phyloP scores from a whole-genome alignment of 2,888 invertebrate genomes.

The Pterostichus madidus region DNA sequence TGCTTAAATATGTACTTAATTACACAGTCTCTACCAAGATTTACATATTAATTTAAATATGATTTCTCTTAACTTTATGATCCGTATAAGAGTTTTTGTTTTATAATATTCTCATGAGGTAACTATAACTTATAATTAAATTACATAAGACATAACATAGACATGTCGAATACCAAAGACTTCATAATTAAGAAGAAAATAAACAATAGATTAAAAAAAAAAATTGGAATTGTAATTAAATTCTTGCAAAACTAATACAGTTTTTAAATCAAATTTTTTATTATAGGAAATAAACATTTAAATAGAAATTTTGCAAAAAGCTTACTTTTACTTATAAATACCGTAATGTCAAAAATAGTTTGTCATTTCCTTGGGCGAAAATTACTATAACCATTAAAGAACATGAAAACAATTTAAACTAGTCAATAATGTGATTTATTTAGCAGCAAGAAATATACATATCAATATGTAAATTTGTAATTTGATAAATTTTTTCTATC shows the following conservation, averaged over 20 bases:
- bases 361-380: too few species aligned
- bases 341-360: too few species aligned
- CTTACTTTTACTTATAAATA: too few species aligned
- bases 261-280: too few species aligned
- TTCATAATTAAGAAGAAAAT: slow-evolving; percentile 3
- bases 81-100: not conserved
- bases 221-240: not conserved
- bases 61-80: slow-evolving; percentile 1
- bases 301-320: too few species aligned
- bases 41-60: not conserved
- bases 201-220: not conserved
- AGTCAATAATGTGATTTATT: not conserved
- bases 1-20: too few species aligned
- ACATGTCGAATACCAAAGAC: not conserved
- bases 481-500: not conserved
- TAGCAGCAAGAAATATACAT: not conserved
- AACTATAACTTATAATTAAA: not conserved
- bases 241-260: too few species aligned
- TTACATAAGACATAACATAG: not conserved
- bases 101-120: not conserved
- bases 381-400: too few species aligned
- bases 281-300: too few species aligned
- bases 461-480: not conserved
- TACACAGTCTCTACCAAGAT: too few species aligned
- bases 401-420: too few species aligned